These are phyloP conservation scores for Sebastes steindachneri DNA, from an alignment of 2,797 vertebrate genomes.

Conservation along the genomic window DNA sequence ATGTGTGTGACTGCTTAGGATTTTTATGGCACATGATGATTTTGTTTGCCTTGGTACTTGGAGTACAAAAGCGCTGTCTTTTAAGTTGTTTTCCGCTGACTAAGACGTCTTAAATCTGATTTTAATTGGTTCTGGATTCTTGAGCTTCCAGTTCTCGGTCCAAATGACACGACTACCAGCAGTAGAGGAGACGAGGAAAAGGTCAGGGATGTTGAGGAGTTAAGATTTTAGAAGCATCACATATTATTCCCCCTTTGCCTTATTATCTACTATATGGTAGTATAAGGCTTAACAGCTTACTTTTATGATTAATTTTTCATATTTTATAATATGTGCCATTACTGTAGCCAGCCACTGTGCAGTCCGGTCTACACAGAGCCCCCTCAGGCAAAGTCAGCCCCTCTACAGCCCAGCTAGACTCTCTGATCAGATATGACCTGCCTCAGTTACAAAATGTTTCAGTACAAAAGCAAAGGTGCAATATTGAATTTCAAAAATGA, in stretches of 20 bases:
- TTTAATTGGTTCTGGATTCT: conserved; percentile 63
- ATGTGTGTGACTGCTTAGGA: not conserved
- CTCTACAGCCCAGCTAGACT: not conserved
- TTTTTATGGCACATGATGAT: conserved; percentile 9
- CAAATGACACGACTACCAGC: conserved; percentile 17
- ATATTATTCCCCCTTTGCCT: not conserved
- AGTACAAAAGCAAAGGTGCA: not conserved
- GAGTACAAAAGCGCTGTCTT: not conserved
- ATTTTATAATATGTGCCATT: not conserved
- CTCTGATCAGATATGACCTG: not conserved
- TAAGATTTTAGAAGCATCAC: not conserved
- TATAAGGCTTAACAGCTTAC: not conserved
- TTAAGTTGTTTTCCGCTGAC: conserved; percentile 55
- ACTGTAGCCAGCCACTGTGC: not conserved
- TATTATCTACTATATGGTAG: not conserved
- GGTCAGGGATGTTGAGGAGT: conserved; percentile 12
- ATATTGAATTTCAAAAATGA: not conserved
- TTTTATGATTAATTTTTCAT: not conserved
- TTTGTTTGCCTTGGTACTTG: conserved; percentile 9
- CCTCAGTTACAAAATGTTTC: not conserved
- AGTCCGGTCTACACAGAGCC: not conserved
- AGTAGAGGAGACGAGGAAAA: conserved; percentile 1
- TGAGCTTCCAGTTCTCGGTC: conserved; percentile 3
- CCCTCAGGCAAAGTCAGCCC: not conserved
- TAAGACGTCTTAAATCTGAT: conserved; percentile 52